Conservation (phyloP, 2,888 invertebrate species). For the Creontiades dilutus region DNA sequence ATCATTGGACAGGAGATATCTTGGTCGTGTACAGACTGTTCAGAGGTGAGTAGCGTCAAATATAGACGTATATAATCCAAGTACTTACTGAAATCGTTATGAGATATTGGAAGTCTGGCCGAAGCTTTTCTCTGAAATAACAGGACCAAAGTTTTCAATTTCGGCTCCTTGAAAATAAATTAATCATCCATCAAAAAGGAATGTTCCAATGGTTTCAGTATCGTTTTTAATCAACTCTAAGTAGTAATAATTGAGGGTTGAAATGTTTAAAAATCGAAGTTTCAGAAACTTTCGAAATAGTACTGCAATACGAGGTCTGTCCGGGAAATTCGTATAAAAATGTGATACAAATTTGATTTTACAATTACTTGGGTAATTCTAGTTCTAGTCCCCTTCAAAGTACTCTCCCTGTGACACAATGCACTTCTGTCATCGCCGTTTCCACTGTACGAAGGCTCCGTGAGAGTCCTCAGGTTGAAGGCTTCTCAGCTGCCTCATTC, state of each 20-base stretch:
- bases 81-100: too few species aligned
- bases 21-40: conserved; percentile 76
- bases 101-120: too few species aligned
- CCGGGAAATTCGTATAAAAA: background rate
- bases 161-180: too few species aligned
- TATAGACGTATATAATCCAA: too few species aligned
- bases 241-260: too few species aligned
- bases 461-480: conserved; percentile 68
- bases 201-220: too few species aligned
- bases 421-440: conserved; percentile 66
- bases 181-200: too few species aligned
- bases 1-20: conserved; percentile 45
- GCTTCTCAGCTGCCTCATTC: conserved; percentile 65
- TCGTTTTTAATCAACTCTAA: too few species aligned
- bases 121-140: too few species aligned
- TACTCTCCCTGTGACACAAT: conserved; percentile 68
- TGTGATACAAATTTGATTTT: background rate
- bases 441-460: conserved; percentile 67
- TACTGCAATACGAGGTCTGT: conserved; percentile 1
- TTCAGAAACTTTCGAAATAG: too few species aligned
- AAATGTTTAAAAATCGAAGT: too few species aligned
- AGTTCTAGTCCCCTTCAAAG: conserved; percentile 59
- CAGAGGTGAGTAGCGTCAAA: conserved; percentile 74
- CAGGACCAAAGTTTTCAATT: too few species aligned
- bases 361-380: background rate